phyloP scores from a whole-genome alignment of 2,888 invertebrate species.

The Disparrhopalites patrizii region DNA sequence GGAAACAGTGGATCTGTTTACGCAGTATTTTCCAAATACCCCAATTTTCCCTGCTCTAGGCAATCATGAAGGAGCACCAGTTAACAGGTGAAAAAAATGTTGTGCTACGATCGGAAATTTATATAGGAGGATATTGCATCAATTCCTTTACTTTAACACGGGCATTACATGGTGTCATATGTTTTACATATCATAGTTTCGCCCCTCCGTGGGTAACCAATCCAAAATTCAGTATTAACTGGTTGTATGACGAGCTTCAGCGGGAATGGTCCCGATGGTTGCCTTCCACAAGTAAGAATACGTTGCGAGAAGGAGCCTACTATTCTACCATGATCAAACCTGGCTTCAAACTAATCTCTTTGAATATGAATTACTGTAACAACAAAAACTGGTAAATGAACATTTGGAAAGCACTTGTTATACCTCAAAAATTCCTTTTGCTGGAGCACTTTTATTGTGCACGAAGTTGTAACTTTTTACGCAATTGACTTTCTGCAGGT shows the following conservation, averaged over 20 bases:
- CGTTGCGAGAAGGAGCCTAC: constrained; percentile 80
- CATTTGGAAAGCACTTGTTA: too few species aligned
- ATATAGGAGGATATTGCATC: neutral
- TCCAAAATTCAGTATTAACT: constrained; percentile 72
- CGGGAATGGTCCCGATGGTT: constrained; percentile 89
- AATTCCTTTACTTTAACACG: neutral
- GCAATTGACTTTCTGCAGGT: too few species aligned
- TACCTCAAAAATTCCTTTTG: too few species aligned
- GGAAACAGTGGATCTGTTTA: constrained; percentile 80
- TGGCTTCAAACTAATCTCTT: constrained; percentile 83
- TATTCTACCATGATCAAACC: constrained; percentile 87
- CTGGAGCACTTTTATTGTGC: too few species aligned
- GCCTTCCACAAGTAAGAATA: constrained; percentile 78
- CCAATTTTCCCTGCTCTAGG: constrained; percentile 93
- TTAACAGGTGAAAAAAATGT: constrained; percentile 81
- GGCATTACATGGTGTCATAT: too few species aligned
- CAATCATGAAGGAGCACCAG: constrained; percentile 94
- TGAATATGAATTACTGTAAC: constrained; percentile 97
- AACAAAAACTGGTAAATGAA: constrained; percentile 78
- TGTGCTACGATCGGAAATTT: too few species aligned
- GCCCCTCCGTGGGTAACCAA: constrained; percentile 81
- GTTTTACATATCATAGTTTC: too few species aligned
- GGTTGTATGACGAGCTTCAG: constrained; percentile 88
- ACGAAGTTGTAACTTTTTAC: too few species aligned
- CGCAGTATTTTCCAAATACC: constrained; percentile 80